A percentile compares a stretch with the other conserved stretches of the same genome.
Conservation (phyloP, 2,113 vertebrate species). For the Hassar affinis region DNA sequence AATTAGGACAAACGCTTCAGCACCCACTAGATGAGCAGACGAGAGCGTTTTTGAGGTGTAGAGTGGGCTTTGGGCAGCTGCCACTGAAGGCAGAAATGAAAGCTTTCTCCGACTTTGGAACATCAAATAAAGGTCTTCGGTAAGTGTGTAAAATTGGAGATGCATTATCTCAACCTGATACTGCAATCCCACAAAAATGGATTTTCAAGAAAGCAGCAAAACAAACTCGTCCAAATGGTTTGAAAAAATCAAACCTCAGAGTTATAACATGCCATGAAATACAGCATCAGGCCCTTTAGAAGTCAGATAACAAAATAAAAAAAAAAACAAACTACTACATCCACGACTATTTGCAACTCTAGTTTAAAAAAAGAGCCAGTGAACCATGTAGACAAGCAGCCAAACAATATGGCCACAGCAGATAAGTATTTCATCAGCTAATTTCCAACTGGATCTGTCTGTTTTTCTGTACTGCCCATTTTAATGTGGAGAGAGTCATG, state of each 20-base stretch:
- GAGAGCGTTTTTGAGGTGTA: slow-evolving; percentile 57
- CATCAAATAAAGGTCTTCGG: neutral
- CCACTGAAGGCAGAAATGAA: slow-evolving; percentile 53
- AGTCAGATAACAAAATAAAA: neutral
- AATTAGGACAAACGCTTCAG: slow-evolving; percentile 65
- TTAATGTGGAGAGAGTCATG: neutral
- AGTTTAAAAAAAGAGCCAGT: neutral
- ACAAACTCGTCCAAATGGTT: neutral
- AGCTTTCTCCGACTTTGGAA: slow-evolving; percentile 8
- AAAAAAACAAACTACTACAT: neutral
- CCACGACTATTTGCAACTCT: neutral
- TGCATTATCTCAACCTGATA: neutral
- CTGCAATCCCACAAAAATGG: neutral
- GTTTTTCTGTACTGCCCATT: neutral
- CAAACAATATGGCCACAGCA: neutral
- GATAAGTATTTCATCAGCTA: neutral
- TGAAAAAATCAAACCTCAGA: neutral
- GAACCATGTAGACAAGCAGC: neutral
- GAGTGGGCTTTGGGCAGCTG: slow-evolving; percentile 14
- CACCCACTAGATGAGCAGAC: slow-evolving; percentile 56
- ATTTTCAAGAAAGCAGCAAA: neutral
- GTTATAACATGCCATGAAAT: neutral
- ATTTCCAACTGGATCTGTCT: neutral
- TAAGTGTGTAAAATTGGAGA: slow-evolving; percentile 3
- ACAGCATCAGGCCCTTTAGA: neutral